phyloP scores from a whole-genome alignment of 1,140 invertebrate species.

The Procambarus clarkii region DNA sequence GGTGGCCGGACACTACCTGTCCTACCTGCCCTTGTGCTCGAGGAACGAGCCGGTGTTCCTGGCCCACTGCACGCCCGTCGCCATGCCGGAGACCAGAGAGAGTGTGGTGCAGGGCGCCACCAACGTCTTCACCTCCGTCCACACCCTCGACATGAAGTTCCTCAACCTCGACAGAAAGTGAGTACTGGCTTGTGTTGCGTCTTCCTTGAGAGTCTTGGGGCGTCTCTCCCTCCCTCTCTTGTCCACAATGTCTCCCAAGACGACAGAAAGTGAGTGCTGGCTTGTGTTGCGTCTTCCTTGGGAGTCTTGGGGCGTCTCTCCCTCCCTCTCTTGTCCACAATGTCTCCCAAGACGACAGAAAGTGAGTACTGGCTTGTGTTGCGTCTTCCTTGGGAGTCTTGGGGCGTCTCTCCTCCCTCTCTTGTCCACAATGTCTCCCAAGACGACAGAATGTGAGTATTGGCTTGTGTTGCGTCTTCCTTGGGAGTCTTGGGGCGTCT shows the following conservation, averaged over 20 bases:
- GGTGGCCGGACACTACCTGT: conserved; percentile 95
- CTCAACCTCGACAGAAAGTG: conserved; percentile 96
- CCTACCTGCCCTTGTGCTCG: conserved; percentile 92
- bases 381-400: not conserved
- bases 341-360: not conserved
- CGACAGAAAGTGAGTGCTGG: not conserved
- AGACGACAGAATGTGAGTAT: not conserved
- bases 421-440: not conserved
- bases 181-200: conserved; percentile 77
- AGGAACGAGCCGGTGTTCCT: conserved; percentile 97
- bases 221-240: not conserved
- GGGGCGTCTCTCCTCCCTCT: not conserved
- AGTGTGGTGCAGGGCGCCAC: conserved; percentile 87
- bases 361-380: not conserved
- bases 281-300: too few species aligned
- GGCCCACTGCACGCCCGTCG: conserved; percentile 97
- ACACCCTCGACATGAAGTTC: conserved; percentile 99
- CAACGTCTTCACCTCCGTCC: conserved; percentile 96
- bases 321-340: not conserved
- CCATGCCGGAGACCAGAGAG: conserved; percentile 95
- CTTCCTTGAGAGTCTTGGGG: too few species aligned
- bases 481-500: too few species aligned
- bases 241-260: not conserved
- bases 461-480: too few species aligned
- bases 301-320: too few species aligned